Evolutionary conservation across 2,797 vertebrate species (phyloP), one percentile per base, ranked within the genome.

Genomic region (Paramormyrops hopkinsi): DNA sequence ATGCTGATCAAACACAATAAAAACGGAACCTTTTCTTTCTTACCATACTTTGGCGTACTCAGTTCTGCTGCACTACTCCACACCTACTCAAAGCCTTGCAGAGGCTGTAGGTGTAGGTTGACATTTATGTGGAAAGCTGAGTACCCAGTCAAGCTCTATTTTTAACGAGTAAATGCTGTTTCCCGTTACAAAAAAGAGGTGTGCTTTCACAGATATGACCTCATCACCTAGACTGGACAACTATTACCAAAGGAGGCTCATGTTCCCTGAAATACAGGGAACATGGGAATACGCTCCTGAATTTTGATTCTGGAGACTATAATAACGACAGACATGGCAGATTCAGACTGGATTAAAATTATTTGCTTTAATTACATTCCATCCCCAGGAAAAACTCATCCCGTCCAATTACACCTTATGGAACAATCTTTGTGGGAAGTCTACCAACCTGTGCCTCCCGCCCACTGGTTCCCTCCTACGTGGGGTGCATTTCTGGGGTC

Each of bases 381-480:
- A 86, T 17, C 11, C 7, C 14, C 51, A 56, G 65, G 29, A 33
- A 37, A 37, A 73, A 17, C 29, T 17, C 12, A 73, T 37, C 12
- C 29, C 65, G 0, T 25, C 4, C 25, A 0, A 37, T 73, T 17
- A 37, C 8, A 1, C 12, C 4, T 73, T 2, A 56, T 65, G 12
- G 33, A 62, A 65, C n/a, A 2, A 37, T 50, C 19, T 17, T 8
- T 12, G n/a, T 53, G 50, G 59, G 51, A 3, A 44, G 62, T 25
- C 54, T 53, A 89, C 93, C 87, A 59, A 97, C 98, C 98, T 95
- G 98, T 99, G 93, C 98, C 98, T 19, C 98, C 99, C 2, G 99
- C 98, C 98, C 98, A 99, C 19, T 95, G 98, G 92, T 99, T 99
- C 41, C 98, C 99, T 4, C 99, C 98, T 14, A 99, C 95, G 0